These are phyloP conservation scores for Tragelaphus scriptus DNA, from an alignment of 2,113 vertebrate species.

Conservation along the genomic window DNA sequence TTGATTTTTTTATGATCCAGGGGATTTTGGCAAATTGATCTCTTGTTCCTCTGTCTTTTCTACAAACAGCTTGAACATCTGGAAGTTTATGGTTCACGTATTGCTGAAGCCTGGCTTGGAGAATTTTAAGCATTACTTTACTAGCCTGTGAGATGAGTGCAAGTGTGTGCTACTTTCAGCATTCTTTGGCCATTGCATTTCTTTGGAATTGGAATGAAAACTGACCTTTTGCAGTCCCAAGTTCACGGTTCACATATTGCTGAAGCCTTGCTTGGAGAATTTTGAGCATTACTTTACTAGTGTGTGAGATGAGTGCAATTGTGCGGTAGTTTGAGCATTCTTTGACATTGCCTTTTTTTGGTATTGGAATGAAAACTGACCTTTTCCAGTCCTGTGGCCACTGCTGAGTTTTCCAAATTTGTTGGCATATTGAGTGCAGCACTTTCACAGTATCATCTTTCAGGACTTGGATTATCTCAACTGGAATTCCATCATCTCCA, in stretches of 20 bases:
- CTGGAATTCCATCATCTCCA: not conserved
- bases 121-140: not conserved
- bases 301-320: too few species aligned
- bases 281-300: too few species aligned
- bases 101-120: not conserved
- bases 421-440: not conserved
- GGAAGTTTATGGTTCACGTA: accelerated
- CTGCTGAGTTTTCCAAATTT: not conserved
- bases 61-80: not conserved
- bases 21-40: not conserved
- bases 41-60: not conserved
- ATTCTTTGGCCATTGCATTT: not conserved
- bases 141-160: not conserved
- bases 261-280: too few species aligned
- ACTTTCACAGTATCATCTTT: not conserved
- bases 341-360: too few species aligned
- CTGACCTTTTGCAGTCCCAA: accelerated
- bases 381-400: too few species aligned
- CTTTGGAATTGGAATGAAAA: not conserved
- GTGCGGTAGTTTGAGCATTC: too few species aligned
- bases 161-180: not conserved
- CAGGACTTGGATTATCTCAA: not conserved
- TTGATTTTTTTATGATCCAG: accelerated
- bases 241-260: too few species aligned
- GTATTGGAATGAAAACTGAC: too few species aligned